A percentile compares a stretch with the other conserved stretches of the same genome.
Evolutionary conservation across 2,113 vertebrate genomes (phyloP).

Genomic region (Hemicordylus capensis): DNA sequence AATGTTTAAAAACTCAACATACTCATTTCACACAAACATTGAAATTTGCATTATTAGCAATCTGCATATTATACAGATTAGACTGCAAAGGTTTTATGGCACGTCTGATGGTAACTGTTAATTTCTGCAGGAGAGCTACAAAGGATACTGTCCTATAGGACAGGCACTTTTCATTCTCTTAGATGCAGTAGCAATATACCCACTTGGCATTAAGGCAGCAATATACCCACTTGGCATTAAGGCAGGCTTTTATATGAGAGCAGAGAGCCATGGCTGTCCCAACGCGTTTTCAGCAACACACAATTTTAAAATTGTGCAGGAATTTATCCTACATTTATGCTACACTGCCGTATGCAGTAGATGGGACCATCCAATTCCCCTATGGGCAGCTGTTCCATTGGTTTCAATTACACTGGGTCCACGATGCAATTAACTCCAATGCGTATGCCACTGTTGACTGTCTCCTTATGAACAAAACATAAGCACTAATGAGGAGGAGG

Average conservation of each 20-base stretch:
- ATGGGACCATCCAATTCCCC: not conserved
- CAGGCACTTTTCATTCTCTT: not conserved
- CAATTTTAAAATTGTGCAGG: not conserved
- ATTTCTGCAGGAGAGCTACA: not conserved
- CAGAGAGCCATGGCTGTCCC: not conserved
- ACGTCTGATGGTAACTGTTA: no score
- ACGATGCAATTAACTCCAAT: conserved; percentile 9
- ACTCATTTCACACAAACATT: no score
- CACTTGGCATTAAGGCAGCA: not conserved
- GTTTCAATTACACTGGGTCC: conserved; percentile 7
- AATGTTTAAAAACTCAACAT: no score
- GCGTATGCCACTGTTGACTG: not conserved
- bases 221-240: not conserved
- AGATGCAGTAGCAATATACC: not conserved
- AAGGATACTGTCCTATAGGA: not conserved
- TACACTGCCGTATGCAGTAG: not conserved
- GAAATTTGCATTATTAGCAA: no score
- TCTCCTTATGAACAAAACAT: conserved; percentile 27
- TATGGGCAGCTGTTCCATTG: not conserved
- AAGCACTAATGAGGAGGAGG: conserved; percentile 31
- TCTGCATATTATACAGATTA: no score
- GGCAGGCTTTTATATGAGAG: no score
- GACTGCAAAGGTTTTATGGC: no score
- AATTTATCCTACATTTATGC: not conserved
- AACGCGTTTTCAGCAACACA: not conserved